Evolutionary conservation across 1,140 invertebrate genomes (phyloP).

Genomic region (Dreissena polymorpha): DNA sequence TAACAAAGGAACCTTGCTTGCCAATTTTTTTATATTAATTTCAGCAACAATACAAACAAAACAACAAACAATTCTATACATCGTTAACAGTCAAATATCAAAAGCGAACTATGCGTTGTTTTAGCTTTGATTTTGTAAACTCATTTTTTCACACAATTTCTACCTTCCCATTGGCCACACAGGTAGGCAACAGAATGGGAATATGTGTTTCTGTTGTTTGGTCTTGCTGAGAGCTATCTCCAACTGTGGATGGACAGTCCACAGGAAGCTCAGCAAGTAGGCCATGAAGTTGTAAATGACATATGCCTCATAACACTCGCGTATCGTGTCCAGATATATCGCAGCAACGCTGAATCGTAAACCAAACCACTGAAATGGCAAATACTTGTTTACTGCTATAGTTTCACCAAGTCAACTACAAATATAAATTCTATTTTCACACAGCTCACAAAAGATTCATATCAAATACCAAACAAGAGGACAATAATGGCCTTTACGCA

Average conservation of each 20-base stretch:
- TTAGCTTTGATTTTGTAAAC: no score
- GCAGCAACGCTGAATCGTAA: constrained; percentile 88
- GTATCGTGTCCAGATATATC: constrained; percentile 94
- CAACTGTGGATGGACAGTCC: constrained; percentile 85
- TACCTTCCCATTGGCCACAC: constrained; percentile 93
- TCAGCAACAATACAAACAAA: background rate
- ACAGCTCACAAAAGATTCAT: no score
- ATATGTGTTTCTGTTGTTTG: constrained; percentile 83
- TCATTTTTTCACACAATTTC: constrained; percentile 31
- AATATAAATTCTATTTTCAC: background rate
- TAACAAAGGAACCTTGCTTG: no score
- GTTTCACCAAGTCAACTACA: background rate
- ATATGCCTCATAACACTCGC: constrained; percentile 97
- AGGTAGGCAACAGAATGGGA: constrained; percentile 82
- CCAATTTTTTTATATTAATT: background rate
- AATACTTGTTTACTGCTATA: constrained; percentile 4
- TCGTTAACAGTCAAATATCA: no score
- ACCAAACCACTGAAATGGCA: constrained; percentile 83
- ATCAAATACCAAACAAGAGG: no score
- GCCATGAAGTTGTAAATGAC: constrained; percentile 99
- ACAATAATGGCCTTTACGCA: no score
- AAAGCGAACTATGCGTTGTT: no score
- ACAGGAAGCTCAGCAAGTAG: constrained; percentile 94
- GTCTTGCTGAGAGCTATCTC: constrained; percentile 91
- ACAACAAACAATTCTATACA: no score